Conservation (phyloP, 2,888 invertebrate genomes). For the Agrotis exclamationis region DNA sequence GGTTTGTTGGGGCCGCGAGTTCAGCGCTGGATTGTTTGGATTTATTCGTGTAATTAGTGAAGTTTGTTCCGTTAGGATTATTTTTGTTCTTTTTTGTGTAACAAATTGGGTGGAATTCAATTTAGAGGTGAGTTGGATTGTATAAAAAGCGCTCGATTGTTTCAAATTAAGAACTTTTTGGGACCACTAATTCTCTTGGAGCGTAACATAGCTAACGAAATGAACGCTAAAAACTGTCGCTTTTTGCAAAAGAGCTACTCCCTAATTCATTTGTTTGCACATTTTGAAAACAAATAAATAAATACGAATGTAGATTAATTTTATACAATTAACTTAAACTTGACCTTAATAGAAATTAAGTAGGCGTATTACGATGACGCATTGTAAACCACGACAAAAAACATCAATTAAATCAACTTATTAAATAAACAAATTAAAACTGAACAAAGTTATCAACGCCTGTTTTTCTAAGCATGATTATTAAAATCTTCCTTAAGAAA, state of each 20-base stretch:
- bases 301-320: not conserved
- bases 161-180: constrained; percentile 71
- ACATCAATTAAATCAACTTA: constrained; percentile 3
- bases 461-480: constrained; percentile 53
- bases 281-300: not conserved
- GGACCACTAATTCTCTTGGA: constrained; percentile 51
- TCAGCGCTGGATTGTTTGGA: constrained; percentile 86
- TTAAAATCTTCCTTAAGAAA: constrained; percentile 58
- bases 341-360: not conserved
- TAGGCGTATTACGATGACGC: not conserved
- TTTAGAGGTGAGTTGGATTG: constrained; percentile 79
- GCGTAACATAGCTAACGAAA: constrained; percentile 46
- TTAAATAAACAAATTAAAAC: constrained; percentile 19
- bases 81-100: constrained; percentile 85
- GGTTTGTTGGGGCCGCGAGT: constrained; percentile 82
- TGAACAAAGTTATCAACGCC: constrained; percentile 29
- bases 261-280: constrained; percentile 5
- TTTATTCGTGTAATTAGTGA: constrained; percentile 91
- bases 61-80: constrained; percentile 88
- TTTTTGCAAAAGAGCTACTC: constrained; percentile 1
- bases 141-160: constrained; percentile 74
- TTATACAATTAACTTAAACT: not conserved
- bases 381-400: not conserved
- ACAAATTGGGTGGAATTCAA: constrained; percentile 84
- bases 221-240: constrained; percentile 24